Evolutionary conservation across 2,113 vertebrate genomes (phyloP), one percentile per base, ranked within the genome.

Genomic region (Carlito syrichta): DNA sequence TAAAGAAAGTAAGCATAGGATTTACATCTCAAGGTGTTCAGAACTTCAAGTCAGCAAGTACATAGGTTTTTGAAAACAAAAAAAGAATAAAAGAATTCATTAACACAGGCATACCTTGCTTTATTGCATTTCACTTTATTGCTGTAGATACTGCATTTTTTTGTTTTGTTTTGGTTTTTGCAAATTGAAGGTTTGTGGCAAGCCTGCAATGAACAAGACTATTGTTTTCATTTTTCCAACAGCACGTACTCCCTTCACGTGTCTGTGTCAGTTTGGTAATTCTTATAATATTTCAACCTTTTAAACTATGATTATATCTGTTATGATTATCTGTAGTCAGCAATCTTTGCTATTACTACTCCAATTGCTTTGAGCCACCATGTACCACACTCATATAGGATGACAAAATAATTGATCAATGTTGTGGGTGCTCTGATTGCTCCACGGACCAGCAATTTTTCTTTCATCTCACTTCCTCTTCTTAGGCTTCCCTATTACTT

Each of bases 11-110:
- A 86, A 96, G 86, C 56, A 84, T 50, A 48, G 84, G 74, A 92
- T 94, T 83, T 87, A 63, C 5, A 74, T 58, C 84, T 95, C 22
- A 79, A 40, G n/a, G 23, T 35, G 52, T 23, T 66, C 45, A 91
- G 58, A 89, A 82, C n/a, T 81, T 56, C 86, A 68, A 38, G n/a
- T 11, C 50, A 87, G 68, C 22, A 83, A 89, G 95, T 91, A 83
- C 20, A 78, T 40, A 79, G n/a, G 43, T n/a, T 68, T 97, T 95
- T 93, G 73, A 92, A 71, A 92, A 93, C 27, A 68, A 6, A 38
- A 91, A 91, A 91, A 89, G 66, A 93, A 91, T 50, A 87, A 94
- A 94, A 25, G 13, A 32, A 94, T 84, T 92, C 87, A 95, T 95
- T 97, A 84, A 86, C 69, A 48, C 13, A 48, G 43, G 27, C 27